Evolutionary conservation across 2,113 vertebrate species (phyloP).

Genomic region (Trichomycterus rosablanca): DNA sequence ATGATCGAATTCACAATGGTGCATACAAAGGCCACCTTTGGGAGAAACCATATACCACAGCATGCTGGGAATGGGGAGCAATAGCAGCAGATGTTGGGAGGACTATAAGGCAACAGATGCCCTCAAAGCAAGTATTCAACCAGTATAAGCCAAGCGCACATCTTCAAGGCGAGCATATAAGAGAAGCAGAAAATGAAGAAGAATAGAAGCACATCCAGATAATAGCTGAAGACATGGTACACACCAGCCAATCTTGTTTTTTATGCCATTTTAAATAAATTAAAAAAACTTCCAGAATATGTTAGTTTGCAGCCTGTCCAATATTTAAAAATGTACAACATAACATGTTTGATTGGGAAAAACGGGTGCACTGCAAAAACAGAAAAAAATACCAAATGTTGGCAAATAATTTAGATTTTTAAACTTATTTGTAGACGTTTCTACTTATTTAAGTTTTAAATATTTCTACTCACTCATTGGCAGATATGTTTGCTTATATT

Average conservation of each 20-base stretch:
- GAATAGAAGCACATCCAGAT: constrained; percentile 66
- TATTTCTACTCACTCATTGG: too few relatives aligned
- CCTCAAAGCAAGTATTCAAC: constrained; percentile 73
- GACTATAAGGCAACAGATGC: constrained; percentile 80
- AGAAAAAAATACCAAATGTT: neutral
- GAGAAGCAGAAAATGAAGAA: constrained; percentile 48
- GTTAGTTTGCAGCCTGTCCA: too few relatives aligned
- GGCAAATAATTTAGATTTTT: neutral
- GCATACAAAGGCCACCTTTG: constrained; percentile 79
- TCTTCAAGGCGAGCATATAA: constrained; percentile 38
- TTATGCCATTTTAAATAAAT: too few relatives aligned
- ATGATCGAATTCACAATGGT: constrained; percentile 75
- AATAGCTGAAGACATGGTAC: constrained; percentile 70
- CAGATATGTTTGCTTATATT: too few relatives aligned
- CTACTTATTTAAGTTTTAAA: too few relatives aligned
- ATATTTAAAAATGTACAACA: too few relatives aligned
- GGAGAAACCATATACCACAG: constrained; percentile 79
- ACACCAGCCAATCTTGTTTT: too few relatives aligned
- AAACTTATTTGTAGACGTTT: too few relatives aligned
- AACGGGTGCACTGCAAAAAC: constrained; percentile 3
- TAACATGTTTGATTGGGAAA: too few relatives aligned
- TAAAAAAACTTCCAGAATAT: too few relatives aligned
- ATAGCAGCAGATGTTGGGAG: constrained; percentile 83
- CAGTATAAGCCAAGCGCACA: constrained; percentile 66
- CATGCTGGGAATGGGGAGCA: constrained; percentile 77